A percentile compares a stretch with the other conserved stretches of the same genome.
Conservation (phyloP, 2,113 vertebrate species). For the Anhinga anhinga region DNA sequence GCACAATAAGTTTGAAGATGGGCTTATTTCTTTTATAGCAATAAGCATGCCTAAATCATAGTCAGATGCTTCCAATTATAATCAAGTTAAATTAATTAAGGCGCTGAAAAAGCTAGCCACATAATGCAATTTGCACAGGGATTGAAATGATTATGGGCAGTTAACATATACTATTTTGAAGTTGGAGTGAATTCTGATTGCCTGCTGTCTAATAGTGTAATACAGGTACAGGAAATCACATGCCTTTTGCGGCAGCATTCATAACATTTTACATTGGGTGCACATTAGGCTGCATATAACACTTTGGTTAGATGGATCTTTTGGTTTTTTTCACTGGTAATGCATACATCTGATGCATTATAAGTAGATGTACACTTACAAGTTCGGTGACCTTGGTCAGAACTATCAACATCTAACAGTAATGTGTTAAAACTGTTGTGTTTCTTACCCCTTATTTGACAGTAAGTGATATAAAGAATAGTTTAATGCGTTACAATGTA, state of each 20-base stretch:
- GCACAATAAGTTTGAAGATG: conserved; percentile 87
- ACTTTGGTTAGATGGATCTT: conserved; percentile 53
- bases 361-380: conserved; percentile 46
- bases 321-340: not conserved
- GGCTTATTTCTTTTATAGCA: conserved; percentile 89
- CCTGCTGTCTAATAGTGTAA: conserved; percentile 25
- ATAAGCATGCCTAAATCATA: conserved; percentile 94
- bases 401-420: not conserved
- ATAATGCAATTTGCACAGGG: conserved; percentile 73
- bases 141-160: conserved; percentile 46
- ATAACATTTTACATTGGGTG: conserved; percentile 63
- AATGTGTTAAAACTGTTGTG: conserved; percentile 1
- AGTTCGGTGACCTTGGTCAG: conserved; percentile 15
- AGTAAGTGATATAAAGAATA: not conserved
- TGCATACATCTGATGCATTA: conserved; percentile 44
- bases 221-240: conserved; percentile 46
- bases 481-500: not conserved
- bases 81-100: conserved; percentile 80
- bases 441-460: not conserved
- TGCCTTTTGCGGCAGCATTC: conserved; percentile 37
- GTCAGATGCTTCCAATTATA: conserved; percentile 84
- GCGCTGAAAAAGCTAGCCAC: conserved; percentile 78
- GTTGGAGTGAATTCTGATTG: conserved; percentile 66
- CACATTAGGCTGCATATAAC: conserved; percentile 66
- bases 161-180: conserved; percentile 54